Percentiles rank a stretch among this genome's conserved stretches.
Evolutionary conservation across 2,797 vertebrate species (phyloP).

Genomic region (Hypotaenidia okinawae): DNA sequence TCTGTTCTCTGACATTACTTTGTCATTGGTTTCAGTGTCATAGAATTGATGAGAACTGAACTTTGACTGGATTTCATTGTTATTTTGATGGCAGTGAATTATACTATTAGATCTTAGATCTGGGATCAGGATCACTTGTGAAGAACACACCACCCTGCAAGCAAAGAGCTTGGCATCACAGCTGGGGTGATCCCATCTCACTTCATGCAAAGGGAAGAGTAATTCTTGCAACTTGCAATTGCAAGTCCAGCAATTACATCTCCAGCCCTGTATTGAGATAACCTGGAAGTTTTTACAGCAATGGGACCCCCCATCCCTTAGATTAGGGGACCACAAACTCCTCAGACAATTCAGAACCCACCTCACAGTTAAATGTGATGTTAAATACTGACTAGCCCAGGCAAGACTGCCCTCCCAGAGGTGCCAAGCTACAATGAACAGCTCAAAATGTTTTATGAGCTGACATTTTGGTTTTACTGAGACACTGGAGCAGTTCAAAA

Average conservation of each 20-base stretch:
- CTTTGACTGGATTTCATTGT: not conserved
- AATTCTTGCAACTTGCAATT: too few relatives aligned
- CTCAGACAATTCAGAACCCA: not conserved
- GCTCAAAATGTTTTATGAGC: not conserved
- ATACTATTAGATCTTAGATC: not conserved
- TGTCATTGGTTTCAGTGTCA: not conserved
- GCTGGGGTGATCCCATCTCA: not conserved
- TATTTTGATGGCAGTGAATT: not conserved
- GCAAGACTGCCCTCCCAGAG: not conserved
- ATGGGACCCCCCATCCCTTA: not conserved
- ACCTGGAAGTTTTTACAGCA: not conserved
- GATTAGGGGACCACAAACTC: not conserved
- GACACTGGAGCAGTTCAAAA: constrained; percentile 13
- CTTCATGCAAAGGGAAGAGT: too few relatives aligned
- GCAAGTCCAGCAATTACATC: not conserved
- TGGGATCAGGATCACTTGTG: fast-evolving
- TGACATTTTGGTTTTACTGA: not conserved
- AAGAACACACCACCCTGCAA: not conserved
- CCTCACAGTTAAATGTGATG: not conserved
- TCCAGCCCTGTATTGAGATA: not conserved
- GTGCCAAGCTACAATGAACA: not conserved
- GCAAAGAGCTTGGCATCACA: not conserved
- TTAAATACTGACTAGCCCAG: not conserved
- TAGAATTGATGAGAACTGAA: not conserved
- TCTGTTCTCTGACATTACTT: not conserved